phyloP scores from a whole-genome alignment of 2,888 invertebrate genomes.

The Meiosimyza platycephala region DNA sequence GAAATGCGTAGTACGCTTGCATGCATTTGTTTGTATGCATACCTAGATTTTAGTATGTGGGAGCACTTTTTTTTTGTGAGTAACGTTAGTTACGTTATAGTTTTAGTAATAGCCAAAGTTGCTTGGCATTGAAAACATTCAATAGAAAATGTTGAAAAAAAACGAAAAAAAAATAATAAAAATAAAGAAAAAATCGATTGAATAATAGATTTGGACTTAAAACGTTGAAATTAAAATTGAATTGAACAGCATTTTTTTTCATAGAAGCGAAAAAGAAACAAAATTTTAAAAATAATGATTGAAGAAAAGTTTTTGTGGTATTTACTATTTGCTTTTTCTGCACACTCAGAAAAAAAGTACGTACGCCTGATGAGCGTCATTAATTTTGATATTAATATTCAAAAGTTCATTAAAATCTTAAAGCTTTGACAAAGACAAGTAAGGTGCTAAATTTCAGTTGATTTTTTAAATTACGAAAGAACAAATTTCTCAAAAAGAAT shows the following conservation, averaged over 20 bases:
- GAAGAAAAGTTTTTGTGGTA: too few species aligned
- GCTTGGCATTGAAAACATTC: background rate
- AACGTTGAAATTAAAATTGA: slow-evolving; percentile 14
- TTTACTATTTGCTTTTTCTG: too few species aligned
- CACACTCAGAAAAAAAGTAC: too few species aligned
- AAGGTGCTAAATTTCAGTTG: too few species aligned
- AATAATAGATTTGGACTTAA: slow-evolving; percentile 15
- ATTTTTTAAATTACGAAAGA: too few species aligned
- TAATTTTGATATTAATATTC: too few species aligned
- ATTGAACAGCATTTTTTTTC: background rate
- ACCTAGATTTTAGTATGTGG: background rate
- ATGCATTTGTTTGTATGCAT: background rate
- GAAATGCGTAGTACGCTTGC: slow-evolving; percentile 21
- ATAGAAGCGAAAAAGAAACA: background rate
- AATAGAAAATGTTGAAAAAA: slow-evolving; percentile 4
- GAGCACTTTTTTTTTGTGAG: background rate
- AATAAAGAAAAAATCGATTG: background rate
- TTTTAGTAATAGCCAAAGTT: too few species aligned
- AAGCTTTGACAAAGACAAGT: too few species aligned
- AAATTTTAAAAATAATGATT: background rate
- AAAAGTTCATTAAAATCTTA: too few species aligned
- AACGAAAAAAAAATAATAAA: too few species aligned
- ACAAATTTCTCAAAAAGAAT: too few species aligned
- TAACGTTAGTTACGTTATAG: background rate
- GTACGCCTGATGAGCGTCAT: too few species aligned